Evolutionary conservation across 2,888 invertebrate species (phyloP).

Genomic region (Cancer borealis): DNA sequence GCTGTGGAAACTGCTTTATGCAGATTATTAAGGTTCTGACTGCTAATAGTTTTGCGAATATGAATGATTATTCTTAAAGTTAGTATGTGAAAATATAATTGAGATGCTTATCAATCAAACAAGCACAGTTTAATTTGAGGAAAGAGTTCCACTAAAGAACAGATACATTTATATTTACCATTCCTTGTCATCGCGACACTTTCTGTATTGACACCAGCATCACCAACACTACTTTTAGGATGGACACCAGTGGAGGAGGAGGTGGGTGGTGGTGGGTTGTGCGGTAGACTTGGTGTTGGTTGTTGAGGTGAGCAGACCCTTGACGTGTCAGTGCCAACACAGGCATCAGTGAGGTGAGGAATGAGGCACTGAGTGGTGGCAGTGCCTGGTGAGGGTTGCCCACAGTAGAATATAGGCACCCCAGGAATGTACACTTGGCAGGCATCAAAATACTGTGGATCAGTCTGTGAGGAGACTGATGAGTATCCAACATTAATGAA

Average conservation of each 20-base stretch:
- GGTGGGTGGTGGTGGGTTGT: neutral
- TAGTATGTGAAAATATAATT: no score
- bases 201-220: neutral
- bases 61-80: no score
- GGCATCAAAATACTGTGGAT: neutral
- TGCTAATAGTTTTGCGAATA: no score
- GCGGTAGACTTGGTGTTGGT: neutral
- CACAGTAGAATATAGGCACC: slow-evolving; percentile 64
- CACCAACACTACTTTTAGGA: neutral
- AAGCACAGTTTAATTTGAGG: no score
- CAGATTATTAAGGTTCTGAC: no score
- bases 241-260: neutral
- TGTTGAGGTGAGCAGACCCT: neutral
- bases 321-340: slow-evolving; percentile 47
- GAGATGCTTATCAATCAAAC: no score
- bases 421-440: neutral
- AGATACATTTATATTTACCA: neutral
- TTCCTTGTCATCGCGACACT: neutral
- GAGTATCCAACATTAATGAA: slow-evolving; percentile 42
- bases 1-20: no score
- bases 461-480: slow-evolving; percentile 59
- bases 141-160: neutral
- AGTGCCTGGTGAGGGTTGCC: slow-evolving; percentile 14
- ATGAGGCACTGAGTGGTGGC: slow-evolving; percentile 64
- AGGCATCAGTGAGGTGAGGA: slow-evolving; percentile 44